Evolutionary conservation across 2,888 invertebrate genomes (phyloP).

Genomic region (Keiferia lycopersicella): DNA sequence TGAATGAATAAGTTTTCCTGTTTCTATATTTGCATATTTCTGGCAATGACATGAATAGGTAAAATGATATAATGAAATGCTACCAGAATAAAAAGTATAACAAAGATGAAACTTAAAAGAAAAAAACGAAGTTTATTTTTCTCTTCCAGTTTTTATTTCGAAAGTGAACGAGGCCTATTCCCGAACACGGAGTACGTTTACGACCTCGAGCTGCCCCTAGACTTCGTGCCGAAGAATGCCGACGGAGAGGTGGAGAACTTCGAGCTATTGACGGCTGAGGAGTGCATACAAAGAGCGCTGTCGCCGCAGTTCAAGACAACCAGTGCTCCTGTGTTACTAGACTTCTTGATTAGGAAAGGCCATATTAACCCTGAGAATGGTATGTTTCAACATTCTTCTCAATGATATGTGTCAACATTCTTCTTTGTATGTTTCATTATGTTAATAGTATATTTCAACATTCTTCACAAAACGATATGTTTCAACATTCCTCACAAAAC

Average conservation of each 20-base stretch:
- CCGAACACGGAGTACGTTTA: conserved; percentile 97
- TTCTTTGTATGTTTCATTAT: no score
- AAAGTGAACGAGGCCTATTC: conserved; percentile 95
- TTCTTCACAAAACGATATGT: no score
- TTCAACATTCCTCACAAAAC: no score
- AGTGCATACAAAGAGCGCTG: conserved; percentile 90
- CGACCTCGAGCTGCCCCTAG: conserved; percentile 93
- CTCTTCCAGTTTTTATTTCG: conserved; percentile 89
- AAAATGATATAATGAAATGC: neutral
- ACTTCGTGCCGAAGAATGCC: conserved; percentile 94
- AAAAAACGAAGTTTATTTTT: neutral
- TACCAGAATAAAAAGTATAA: no score
- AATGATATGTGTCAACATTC: no score
- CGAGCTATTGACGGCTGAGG: conserved; percentile 90
- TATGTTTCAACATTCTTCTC: conserved; percentile 48
- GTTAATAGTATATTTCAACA: no score
- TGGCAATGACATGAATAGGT: neutral
- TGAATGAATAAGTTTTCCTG: neutral
- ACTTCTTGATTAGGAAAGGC: conserved; percentile 96
- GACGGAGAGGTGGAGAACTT: conserved; percentile 97
- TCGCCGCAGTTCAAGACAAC: conserved; percentile 95
- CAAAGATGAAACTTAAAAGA: no score
- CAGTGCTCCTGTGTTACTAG: conserved; percentile 94
- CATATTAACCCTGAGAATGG: conserved; percentile 94
- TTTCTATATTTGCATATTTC: neutral